Conservation (phyloP, 2,113 vertebrate species). For the Aspidoscelis tigris region DNA sequence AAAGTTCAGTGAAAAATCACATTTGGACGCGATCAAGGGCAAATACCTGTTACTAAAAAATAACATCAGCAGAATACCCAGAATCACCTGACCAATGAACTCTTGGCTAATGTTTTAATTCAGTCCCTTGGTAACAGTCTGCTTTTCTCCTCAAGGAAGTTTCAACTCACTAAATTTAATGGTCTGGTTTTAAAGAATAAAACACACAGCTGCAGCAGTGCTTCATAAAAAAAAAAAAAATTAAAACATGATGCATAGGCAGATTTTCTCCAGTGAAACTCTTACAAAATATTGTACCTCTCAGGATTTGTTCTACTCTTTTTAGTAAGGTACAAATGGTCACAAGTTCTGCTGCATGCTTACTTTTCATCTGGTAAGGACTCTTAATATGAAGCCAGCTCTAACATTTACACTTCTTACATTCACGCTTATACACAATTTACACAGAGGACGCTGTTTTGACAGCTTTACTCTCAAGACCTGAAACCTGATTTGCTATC, state of each 20-base stretch:
- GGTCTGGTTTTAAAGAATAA: constrained; percentile 32
- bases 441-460: constrained; percentile 63
- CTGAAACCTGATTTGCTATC: constrained; percentile 65
- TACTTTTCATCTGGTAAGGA: constrained; percentile 69
- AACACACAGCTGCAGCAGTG: constrained; percentile 51
- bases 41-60: background rate
- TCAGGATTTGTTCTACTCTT: constrained; percentile 74
- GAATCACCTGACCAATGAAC: too few relatives aligned
- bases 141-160: constrained; percentile 4
- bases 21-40: background rate
- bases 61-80: too few relatives aligned
- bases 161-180: constrained; percentile 30
- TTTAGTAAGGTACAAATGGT: constrained; percentile 72
- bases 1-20: constrained; percentile 9
- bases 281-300: constrained; percentile 75
- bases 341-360: constrained; percentile 76
- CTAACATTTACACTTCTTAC: constrained; percentile 65
- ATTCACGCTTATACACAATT: constrained; percentile 70
- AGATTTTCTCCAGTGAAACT: constrained; percentile 66
- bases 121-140: constrained; percentile 30
- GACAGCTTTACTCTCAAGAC: constrained; percentile 68
- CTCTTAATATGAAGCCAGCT: constrained; percentile 51
- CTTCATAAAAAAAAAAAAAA: constrained; percentile 70
- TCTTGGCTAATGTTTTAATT: constrained; percentile 27
- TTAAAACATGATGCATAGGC: constrained; percentile 72